Evolutionary conservation across 1,140 invertebrate genomes (phyloP).

Genomic region (Harpegnathos saltator): DNA sequence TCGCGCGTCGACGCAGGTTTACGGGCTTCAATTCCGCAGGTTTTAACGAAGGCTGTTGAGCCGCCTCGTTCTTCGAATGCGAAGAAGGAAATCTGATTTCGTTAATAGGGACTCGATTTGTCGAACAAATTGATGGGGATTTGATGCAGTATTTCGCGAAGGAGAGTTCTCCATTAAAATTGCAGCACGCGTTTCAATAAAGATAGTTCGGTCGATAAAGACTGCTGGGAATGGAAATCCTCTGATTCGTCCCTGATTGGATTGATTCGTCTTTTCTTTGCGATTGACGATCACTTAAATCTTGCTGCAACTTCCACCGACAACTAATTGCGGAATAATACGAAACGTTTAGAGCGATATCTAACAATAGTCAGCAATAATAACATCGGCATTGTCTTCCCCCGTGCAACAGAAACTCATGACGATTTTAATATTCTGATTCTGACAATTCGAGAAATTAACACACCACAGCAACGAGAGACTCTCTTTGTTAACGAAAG

Average conservation of each 20-base stretch:
- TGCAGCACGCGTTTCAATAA: conserved; percentile 8
- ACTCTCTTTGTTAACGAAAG: conserved; percentile 15
- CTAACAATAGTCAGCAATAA: too few species aligned
- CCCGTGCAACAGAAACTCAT: not conserved
- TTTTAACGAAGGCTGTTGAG: conserved; percentile 7
- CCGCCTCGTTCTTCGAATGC: conserved; percentile 10
- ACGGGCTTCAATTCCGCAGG: not conserved
- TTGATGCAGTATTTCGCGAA: not conserved
- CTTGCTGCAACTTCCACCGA: not conserved
- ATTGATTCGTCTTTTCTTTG: not conserved
- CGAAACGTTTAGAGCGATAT: not conserved
- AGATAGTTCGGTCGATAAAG: not conserved
- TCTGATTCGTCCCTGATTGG: not conserved
- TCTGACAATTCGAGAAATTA: not conserved
- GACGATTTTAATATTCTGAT: not conserved
- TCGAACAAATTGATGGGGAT: conserved; percentile 3
- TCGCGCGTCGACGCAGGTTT: conserved; percentile 13
- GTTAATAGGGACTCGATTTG: conserved; percentile 17
- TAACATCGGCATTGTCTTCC: not conserved
- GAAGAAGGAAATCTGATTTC: conserved; percentile 24
- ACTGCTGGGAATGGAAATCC: not conserved
- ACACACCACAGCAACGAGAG: not conserved
- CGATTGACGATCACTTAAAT: too few species aligned
- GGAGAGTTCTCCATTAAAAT: conserved; percentile 21
- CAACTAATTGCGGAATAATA: not conserved